Evolutionary conservation across 2,888 invertebrate genomes (phyloP), one percentile per base, ranked within the genome.

Genomic region (Ichneumoninae sp.): DNA sequence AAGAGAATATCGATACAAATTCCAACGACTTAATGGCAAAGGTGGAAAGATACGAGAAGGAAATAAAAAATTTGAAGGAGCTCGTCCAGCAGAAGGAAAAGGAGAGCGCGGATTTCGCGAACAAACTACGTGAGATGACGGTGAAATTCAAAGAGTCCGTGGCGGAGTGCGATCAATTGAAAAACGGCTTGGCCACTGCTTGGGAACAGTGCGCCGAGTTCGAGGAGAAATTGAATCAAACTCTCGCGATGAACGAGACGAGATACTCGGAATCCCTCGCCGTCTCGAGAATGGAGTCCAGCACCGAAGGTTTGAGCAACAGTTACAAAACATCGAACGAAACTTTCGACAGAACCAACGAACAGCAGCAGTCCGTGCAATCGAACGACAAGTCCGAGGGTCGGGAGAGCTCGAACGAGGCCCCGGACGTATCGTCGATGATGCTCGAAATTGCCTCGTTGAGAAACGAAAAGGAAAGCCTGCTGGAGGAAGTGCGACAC

Each of bases 131-230:
- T 2, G 88, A 90, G 6, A 40, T 91, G 0, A 82, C 78, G 4
- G 89, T 91, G 8, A 89, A 87, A 10, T 74, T 90, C 30, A 86
- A 83, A 16, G 89, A 88, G 13, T 83, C 90, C 2, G 89, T 92
- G 22, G 86, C 89, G 0, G 91, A 93, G 26, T 89, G 90, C 65
- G 88, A 91, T 0, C 89, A 92, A 52, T 80, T 93, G 36, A 92
- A 90, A 50, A 89, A 80, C 19, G 93, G 93, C 2, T 80, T 93
- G 16, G 89, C 90, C 0, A 62, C 85, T 0, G 93, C 93, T 6
- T 93, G 93, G 90, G 88, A 91, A 3, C 92, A 93, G n/a, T 93
- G 93, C 65, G 89, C 93, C 0, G 90, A 91, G 33, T 89, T 91
- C 7, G 91, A 92, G 66, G 90, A 90, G 76, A 91, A 89, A 74